Conservation (phyloP, 2,888 invertebrate species). For the Unio pictorum region DNA sequence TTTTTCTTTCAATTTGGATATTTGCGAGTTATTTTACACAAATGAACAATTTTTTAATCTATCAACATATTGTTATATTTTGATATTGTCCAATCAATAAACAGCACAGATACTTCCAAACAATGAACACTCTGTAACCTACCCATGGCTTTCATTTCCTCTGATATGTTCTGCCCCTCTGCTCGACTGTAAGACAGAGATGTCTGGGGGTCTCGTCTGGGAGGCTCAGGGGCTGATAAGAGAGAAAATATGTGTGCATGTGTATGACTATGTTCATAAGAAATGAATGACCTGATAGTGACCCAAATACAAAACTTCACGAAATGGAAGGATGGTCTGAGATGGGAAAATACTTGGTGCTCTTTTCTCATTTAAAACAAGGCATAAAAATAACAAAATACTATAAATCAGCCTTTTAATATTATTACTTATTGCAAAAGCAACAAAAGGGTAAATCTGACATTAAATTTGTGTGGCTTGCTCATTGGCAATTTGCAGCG, state of each 20-base stretch:
- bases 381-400: too few species aligned
- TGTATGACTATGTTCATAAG: neutral
- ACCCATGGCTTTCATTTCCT: constrained; percentile 77
- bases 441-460: too few species aligned
- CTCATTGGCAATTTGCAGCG: too few species aligned
- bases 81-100: constrained; percentile 4
- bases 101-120: neutral
- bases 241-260: neutral
- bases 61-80: neutral
- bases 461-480: too few species aligned
- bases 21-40: too few species aligned
- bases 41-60: too few species aligned
- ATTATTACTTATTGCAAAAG: too few species aligned
- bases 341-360: too few species aligned
- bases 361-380: too few species aligned
- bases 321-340: neutral
- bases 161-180: constrained; percentile 92
- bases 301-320: neutral
- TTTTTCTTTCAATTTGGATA: too few species aligned
- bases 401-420: too few species aligned
- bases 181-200: constrained; percentile 92
- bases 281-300: neutral
- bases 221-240: constrained; percentile 87
- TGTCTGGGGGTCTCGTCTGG: constrained; percentile 93
- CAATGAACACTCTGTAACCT: constrained; percentile 12